Evolutionary conservation across 2,888 invertebrate species (phyloP).

Genomic region (Monoplex corrugatus): DNA sequence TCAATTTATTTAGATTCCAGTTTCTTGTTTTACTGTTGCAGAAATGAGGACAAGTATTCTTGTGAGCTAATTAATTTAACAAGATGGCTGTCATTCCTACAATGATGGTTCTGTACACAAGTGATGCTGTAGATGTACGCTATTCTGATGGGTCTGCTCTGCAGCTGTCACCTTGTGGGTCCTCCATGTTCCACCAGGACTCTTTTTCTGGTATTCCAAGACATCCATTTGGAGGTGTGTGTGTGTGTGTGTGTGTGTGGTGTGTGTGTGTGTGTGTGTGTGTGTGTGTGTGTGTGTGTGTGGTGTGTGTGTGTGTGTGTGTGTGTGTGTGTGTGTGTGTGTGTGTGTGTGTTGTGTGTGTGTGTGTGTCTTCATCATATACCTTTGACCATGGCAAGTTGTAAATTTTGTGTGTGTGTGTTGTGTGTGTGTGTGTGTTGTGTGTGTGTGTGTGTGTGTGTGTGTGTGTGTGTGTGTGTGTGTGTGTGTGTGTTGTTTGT

Average conservation of each 20-base stretch:
- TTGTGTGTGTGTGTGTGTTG: not conserved
- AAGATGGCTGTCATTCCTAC: conserved; percentile 65
- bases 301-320: not conserved
- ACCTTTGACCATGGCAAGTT: too few relatives aligned
- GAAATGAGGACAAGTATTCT: too few relatives aligned
- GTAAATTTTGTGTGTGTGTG: not conserved
- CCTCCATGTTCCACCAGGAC: conserved; percentile 71
- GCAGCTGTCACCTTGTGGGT: conserved; percentile 77
- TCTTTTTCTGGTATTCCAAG: conserved; percentile 57
- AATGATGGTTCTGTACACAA: conserved; percentile 76
- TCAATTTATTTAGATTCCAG: too few relatives aligned
- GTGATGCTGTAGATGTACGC: conserved; percentile 75
- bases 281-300: not conserved
- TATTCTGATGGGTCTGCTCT: conserved; percentile 75
- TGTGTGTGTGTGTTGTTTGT: too few relatives aligned
- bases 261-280: not conserved
- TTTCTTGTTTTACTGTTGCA: too few relatives aligned
- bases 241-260: not conserved
- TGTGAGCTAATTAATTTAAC: too few relatives aligned
- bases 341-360: not conserved
- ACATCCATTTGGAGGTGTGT: conserved; percentile 62
- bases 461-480: not conserved
- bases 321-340: not conserved
- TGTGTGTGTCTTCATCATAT: too few relatives aligned
- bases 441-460: too few relatives aligned